These are phyloP conservation scores for Acanthacorydalis orientalis DNA, from an alignment of 2,888 invertebrate genomes.

Conservation along the genomic window DNA sequence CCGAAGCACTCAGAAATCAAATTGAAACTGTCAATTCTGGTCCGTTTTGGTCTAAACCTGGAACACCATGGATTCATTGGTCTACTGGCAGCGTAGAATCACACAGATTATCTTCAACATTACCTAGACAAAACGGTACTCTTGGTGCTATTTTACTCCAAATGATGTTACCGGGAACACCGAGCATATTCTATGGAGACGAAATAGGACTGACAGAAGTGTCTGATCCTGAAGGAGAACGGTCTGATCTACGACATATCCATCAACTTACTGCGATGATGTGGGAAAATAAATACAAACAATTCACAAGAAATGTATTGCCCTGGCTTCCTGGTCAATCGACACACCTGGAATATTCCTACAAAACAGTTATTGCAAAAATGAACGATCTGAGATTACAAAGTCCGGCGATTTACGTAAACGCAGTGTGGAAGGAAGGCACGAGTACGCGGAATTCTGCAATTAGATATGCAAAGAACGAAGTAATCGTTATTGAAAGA, in stretches of 20 bases:
- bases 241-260: slow-evolving; percentile 36
- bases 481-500: slow-evolving; percentile 53
- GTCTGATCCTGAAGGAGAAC: slow-evolving; percentile 36
- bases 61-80: slow-evolving; percentile 68
- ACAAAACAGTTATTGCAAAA: slow-evolving; percentile 34
- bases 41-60: slow-evolving; percentile 39
- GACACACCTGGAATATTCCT: slow-evolving; percentile 31
- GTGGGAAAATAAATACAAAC: slow-evolving; percentile 31
- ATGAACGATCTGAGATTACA: slow-evolving; percentile 40
- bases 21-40: slow-evolving; percentile 39
- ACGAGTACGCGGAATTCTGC: slow-evolving; percentile 46
- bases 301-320: slow-evolving; percentile 32
- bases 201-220: slow-evolving; percentile 59
- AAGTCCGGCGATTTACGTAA: slow-evolving; percentile 58
- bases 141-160: slow-evolving; percentile 55
- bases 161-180: slow-evolving; percentile 71
- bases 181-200: slow-evolving; percentile 82
- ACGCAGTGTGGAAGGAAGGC: slow-evolving; percentile 48
- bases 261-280: slow-evolving; percentile 56
- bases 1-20: slow-evolving; percentile 36
- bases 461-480: slow-evolving; percentile 43
- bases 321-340: slow-evolving; percentile 47
- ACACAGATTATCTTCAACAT: slow-evolving; percentile 38
- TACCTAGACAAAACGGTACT: slow-evolving; percentile 40
- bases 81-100: slow-evolving; percentile 49